Percentiles rank a stretch among this genome's conserved stretches.
Conservation (phyloP, 2,888 invertebrate genomes). For the Pristionchus maxplancki region DNA sequence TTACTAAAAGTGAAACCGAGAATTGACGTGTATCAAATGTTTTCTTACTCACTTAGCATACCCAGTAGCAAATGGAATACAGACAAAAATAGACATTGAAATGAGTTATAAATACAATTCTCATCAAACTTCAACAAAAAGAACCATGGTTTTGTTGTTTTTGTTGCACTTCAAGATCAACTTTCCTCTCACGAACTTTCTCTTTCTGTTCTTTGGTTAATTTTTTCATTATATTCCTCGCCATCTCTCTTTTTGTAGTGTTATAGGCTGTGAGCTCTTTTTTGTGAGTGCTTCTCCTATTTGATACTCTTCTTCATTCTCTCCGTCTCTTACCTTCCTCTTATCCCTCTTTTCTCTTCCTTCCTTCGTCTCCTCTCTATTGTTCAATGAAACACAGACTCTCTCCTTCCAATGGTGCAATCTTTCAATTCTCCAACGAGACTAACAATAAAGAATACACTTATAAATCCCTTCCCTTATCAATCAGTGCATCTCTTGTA, state of each 20-base stretch:
- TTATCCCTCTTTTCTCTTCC: background rate
- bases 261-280: background rate
- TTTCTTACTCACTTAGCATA: too few species aligned
- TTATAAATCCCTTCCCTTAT: background rate
- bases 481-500: background rate
- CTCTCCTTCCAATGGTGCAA: background rate
- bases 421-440: background rate
- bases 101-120: too few species aligned
- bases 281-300: background rate
- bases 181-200: too few species aligned
- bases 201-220: too few species aligned
- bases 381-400: background rate
- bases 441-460: background rate
- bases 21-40: background rate
- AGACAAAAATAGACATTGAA: background rate
- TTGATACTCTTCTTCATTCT: background rate
- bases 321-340: background rate
- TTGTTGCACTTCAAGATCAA: too few species aligned
- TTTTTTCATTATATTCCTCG: too few species aligned
- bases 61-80: too few species aligned
- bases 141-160: too few species aligned
- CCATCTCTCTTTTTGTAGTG: background rate
- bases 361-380: background rate
- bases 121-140: too few species aligned
- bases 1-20: background rate